These are phyloP conservation scores for Drosophila obscura DNA, from an alignment of 1,140 invertebrate genomes.

Conservation along the genomic window DNA sequence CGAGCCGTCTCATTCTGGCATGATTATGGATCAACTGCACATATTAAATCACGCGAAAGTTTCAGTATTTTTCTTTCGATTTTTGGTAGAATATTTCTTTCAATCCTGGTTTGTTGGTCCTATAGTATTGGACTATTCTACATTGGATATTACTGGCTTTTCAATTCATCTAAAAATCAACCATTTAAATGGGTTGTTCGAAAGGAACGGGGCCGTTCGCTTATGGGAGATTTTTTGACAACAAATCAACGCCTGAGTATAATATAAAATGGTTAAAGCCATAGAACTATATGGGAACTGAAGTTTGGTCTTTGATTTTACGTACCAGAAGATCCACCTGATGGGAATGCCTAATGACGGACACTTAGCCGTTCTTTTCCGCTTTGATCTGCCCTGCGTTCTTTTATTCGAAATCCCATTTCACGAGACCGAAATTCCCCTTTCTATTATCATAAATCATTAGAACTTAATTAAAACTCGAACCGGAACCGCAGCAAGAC, in stretches of 20 bases:
- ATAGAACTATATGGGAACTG: too few relatives aligned
- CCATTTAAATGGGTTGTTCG: too few relatives aligned
- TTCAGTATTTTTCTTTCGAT: background rate
- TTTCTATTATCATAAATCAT: conserved; percentile 67
- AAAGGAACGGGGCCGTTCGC: too few relatives aligned
- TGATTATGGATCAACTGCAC: too few relatives aligned
- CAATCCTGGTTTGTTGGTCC: too few relatives aligned
- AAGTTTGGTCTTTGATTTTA: conserved; percentile 9
- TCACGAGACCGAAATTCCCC: conserved; percentile 2
- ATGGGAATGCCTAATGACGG: too few relatives aligned
- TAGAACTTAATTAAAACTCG: conserved; percentile 59
- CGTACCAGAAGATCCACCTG: too few relatives aligned
- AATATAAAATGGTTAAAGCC: background rate
- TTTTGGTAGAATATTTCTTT: background rate
- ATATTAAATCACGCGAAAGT: background rate
- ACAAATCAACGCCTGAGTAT: background rate
- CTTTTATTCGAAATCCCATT: conserved; percentile 6
- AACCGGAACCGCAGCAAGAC: conserved; percentile 62
- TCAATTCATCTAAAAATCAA: too few relatives aligned
- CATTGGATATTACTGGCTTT: too few relatives aligned
- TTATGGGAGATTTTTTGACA: background rate
- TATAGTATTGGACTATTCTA: too few relatives aligned
- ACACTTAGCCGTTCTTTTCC: conserved; percentile 29
- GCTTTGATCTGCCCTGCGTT: conserved; percentile 10
- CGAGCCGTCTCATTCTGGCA: background rate